A percentile compares a stretch with the other conserved stretches of the same genome.
These are phyloP conservation scores for Sylvilagus bachmani DNA, from an alignment of 2,113 vertebrate genomes.

Conservation along the genomic window DNA sequence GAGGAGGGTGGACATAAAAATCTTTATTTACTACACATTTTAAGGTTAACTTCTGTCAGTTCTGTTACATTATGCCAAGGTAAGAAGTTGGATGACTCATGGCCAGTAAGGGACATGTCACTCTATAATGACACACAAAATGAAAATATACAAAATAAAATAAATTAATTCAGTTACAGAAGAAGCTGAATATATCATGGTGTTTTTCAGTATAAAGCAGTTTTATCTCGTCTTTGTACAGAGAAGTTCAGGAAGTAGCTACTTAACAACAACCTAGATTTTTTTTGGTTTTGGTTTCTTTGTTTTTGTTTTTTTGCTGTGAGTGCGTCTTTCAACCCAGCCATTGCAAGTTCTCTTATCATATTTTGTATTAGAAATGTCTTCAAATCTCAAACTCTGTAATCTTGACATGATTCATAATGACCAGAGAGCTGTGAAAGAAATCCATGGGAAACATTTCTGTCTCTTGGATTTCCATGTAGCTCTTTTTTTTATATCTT, in stretches of 20 bases:
- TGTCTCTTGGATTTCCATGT: constrained; percentile 24
- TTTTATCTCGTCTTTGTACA: constrained; percentile 41
- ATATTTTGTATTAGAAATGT: constrained; percentile 9
- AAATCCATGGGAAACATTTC: constrained; percentile 7
- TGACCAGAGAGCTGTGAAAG: not conserved
- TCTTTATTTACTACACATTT: constrained; percentile 43
- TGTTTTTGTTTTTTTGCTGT: not conserved
- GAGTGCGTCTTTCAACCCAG: not conserved
- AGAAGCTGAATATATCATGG: not conserved
- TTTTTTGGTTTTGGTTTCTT: not conserved
- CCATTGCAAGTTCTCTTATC: not conserved
- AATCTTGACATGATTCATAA: constrained; percentile 28
- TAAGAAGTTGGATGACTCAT: not conserved
- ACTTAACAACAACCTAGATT: not conserved
- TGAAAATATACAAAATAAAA: not conserved
- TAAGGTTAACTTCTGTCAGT: constrained; percentile 8
- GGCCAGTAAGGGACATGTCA: constrained; percentile 5
- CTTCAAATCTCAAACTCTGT: constrained; percentile 42
- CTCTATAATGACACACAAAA: not conserved
- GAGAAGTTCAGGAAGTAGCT: constrained; percentile 19
- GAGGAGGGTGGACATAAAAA: not conserved
- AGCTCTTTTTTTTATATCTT: not conserved
- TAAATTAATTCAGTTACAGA: not conserved
- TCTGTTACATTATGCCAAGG: constrained; percentile 20
- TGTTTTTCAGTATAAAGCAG: not conserved